Percentiles rank a stretch among this genome's conserved stretches.
phyloP scores from a whole-genome alignment of 2,888 invertebrate genomes.

The Agonopterix subpropinquella region DNA sequence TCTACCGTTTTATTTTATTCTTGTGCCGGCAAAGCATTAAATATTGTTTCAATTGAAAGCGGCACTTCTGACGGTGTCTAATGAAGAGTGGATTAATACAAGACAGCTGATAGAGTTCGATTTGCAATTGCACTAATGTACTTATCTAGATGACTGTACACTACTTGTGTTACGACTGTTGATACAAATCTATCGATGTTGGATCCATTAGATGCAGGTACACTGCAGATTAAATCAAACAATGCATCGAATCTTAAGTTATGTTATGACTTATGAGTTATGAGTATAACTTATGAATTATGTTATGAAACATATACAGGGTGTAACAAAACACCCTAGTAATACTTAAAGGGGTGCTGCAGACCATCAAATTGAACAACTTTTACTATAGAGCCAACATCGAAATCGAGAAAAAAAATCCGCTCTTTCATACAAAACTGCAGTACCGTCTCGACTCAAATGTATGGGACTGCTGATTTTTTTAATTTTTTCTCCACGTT shows the following conservation, averaged over 20 bases:
- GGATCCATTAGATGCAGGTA: conserved; percentile 10
- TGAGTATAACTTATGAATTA: no score
- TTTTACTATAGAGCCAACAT: no score
- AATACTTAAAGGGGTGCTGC: no score
- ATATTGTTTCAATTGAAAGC: conserved; percentile 75
- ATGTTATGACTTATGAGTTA: no score
- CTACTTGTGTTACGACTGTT: conserved; percentile 51
- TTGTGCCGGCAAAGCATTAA: conserved; percentile 66
- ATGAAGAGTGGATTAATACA: conserved; percentile 64
- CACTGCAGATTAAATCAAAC: conserved; percentile 14
- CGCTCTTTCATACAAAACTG: no score
- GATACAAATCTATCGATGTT: conserved; percentile 26
- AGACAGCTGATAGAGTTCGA: conserved; percentile 58
- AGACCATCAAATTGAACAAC: no score
- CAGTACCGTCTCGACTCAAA: no score
- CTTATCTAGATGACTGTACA: conserved; percentile 26
- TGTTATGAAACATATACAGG: no score
- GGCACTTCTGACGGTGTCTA: conserved; percentile 65
- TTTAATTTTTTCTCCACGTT: no score
- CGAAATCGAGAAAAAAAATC: no score
- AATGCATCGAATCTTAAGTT: neutral
- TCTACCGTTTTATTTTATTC: conserved; percentile 75
- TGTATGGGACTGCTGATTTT: no score
- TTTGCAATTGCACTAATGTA: conserved; percentile 46
- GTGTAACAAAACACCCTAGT: no score